Conservation (phyloP, 2,797 vertebrate genomes). For the Chromobotia macracanthus region DNA sequence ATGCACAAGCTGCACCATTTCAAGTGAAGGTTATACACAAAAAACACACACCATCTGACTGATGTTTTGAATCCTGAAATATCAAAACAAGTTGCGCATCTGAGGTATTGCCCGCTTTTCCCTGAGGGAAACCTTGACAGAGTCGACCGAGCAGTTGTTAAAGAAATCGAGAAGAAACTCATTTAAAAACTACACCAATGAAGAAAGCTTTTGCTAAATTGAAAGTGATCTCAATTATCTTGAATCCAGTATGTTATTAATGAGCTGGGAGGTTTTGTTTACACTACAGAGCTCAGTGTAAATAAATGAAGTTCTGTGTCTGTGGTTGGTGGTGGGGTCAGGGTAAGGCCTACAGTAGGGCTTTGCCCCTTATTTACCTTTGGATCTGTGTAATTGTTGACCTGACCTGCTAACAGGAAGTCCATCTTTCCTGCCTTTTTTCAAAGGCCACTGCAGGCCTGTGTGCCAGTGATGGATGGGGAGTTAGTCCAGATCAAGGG, state of each 20-base stretch:
- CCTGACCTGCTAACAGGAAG: conserved; percentile 52
- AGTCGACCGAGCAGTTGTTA: conserved; percentile 27
- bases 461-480: conserved; percentile 70
- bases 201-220: conserved; percentile 20
- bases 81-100: conserved; percentile 52
- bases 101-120: conserved; percentile 35
- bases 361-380: conserved; percentile 49
- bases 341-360: conserved; percentile 49
- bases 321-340: conserved; percentile 39
- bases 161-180: conserved; percentile 33
- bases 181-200: conserved; percentile 21
- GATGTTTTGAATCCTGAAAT: conserved; percentile 47
- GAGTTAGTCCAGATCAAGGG: conserved; percentile 64
- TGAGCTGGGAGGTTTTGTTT: conserved; percentile 50
- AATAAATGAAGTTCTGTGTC: conserved; percentile 48
- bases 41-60: conserved; percentile 38
- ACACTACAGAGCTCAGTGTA: conserved; percentile 49
- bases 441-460: conserved; percentile 66
- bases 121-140: conserved; percentile 24
- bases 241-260: conserved; percentile 49
- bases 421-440: conserved; percentile 27
- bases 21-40: conserved; percentile 44
- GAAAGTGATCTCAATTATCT: conserved; percentile 49
- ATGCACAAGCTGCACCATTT: conserved; percentile 46
- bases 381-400: conserved; percentile 47